Base-by-base conservation (phyloP, 1,140 invertebrate genomes). In the Nymphalis io region DNA sequence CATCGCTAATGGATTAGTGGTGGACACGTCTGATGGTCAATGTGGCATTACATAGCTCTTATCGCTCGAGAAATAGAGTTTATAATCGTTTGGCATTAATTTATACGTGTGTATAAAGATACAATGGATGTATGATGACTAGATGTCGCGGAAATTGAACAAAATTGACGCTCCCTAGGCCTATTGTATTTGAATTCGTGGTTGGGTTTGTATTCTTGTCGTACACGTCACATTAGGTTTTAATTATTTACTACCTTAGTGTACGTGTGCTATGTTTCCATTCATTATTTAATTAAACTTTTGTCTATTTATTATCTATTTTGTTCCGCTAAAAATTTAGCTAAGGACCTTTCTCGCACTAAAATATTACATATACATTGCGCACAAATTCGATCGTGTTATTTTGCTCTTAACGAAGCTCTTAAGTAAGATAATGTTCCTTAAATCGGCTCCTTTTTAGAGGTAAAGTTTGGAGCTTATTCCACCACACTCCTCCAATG, bases 1-100 rank as follows among this genome's bases (percentile, higher is more conserved):
- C 79, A 81, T 81, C 79, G 71, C 83, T 89, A 89, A 89, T 89
- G 85, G 87, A 89, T 89, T 89, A 88, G 81, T 73, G 78, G 79
- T 78, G 76, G 76, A 74, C 79, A 71, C 21, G 42, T 66, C 21
- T 13, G 44, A 18, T 15, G 39, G 46, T 33, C 33, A 10, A 55
- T 38, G 13, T 23, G 27, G 1, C 8, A 20, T 33, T 18, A 23
- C 55, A 15, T 44, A 11, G 11, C 48, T 48, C 55, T 44, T 67
- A 62, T 67, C 44, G 27, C 46, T n/a, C 20, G 23, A 0, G n/a
- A 16, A 44, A 63, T 67, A 72, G 51, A 66, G 69, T 67, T 59
- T 48, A 66, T 46, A 68, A 51, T 72, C 44, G 61, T 23, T 8
- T 59, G 76, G 40, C 57, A 38, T 57, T 74, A 10, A 55, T 11